phyloP scores from a whole-genome alignment of 64 coral and sea anemone species.

The Stichodactyla mertensii region DNA sequence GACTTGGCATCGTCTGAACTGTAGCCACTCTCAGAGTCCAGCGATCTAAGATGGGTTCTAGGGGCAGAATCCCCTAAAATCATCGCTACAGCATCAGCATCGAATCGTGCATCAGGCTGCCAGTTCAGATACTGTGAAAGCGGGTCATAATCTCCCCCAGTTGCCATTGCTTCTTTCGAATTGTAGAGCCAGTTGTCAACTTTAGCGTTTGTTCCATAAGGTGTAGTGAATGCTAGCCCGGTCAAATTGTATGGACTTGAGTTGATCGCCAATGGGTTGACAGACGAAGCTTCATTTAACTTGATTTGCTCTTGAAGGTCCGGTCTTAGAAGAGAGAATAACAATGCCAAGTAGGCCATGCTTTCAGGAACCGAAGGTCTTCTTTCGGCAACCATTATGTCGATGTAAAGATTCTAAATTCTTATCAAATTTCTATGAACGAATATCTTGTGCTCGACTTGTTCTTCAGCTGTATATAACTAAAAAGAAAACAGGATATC shows the following conservation, averaged over 20 bases:
- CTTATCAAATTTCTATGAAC: background rate
- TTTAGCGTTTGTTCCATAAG: slow-evolving; percentile 27
- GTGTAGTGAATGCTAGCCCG: slow-evolving; percentile 17
- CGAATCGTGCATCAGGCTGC: slow-evolving; percentile 24
- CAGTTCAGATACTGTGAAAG: slow-evolving; percentile 45
- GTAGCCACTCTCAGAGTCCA: slow-evolving; percentile 81
- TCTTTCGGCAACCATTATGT: slow-evolving; percentile 31
- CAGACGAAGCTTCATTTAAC: slow-evolving; percentile 19
- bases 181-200: slow-evolving; percentile 6
- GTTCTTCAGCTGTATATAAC: background rate
- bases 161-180: slow-evolving; percentile 18
- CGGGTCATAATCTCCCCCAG: slow-evolving; percentile 12
- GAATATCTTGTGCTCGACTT: background rate
- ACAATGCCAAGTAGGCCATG: slow-evolving; percentile 43
- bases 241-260: slow-evolving; percentile 49
- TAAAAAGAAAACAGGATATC: background rate
- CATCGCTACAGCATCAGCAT: slow-evolving; percentile 38
- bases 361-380: slow-evolving; percentile 33
- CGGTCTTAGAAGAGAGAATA: slow-evolving; percentile 60
- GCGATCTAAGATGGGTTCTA: slow-evolving; percentile 17
- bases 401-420: background rate
- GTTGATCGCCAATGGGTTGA: slow-evolving; percentile 14
- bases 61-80: slow-evolving; percentile 35
- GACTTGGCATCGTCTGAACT: slow-evolving; percentile 67
- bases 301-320: slow-evolving; percentile 55